These are phyloP conservation scores for Stenchaetothrips biformis DNA, from an alignment of 2,888 invertebrate species.

Conservation along the genomic window DNA sequence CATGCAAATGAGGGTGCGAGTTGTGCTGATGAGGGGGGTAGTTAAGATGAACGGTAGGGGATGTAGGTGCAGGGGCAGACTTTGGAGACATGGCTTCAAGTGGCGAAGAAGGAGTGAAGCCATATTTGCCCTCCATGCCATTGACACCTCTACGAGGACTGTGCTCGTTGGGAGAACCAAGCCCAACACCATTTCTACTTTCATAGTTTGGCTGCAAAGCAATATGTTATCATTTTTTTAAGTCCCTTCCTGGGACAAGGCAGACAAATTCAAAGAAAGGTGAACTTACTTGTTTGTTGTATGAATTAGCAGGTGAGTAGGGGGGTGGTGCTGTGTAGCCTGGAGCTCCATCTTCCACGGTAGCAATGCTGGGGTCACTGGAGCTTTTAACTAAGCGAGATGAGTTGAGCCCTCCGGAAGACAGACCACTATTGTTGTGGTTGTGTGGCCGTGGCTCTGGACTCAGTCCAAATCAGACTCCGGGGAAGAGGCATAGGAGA, in stretches of 20 bases:
- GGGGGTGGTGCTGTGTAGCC: conserved; percentile 66
- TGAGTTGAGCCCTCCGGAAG: conserved; percentile 34
- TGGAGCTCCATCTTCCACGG: conserved; percentile 74
- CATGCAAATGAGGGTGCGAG: conserved; percentile 27
- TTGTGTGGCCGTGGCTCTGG: conserved; percentile 54
- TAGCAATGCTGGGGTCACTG: conserved; percentile 92
- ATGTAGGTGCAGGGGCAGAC: conserved; percentile 32
- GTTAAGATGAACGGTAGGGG: conserved; percentile 34
- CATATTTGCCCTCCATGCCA: conserved; percentile 56
- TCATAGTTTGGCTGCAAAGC: conserved; percentile 33
- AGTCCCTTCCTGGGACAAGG: too few species aligned
- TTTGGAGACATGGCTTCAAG: conserved; percentile 20
- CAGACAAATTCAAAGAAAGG: too few species aligned
- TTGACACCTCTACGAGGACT: conserved; percentile 37
- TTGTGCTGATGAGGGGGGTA: conserved; percentile 35
- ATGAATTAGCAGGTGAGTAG: conserved; percentile 57
- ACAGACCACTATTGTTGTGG: conserved; percentile 36
- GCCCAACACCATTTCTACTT: conserved; percentile 32
- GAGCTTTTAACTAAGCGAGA: conserved; percentile 65
- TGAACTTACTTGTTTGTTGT: conserved; percentile 40
- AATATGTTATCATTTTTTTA: conserved; percentile 14
- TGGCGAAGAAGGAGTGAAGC: conserved; percentile 47
- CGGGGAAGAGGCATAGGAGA: conserved; percentile 93
- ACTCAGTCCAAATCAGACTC: conserved; percentile 91
- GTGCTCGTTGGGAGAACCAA: conserved; percentile 29